Conservation (phyloP, 1,140 invertebrate species). For the Acromyrmex echinatior region DNA sequence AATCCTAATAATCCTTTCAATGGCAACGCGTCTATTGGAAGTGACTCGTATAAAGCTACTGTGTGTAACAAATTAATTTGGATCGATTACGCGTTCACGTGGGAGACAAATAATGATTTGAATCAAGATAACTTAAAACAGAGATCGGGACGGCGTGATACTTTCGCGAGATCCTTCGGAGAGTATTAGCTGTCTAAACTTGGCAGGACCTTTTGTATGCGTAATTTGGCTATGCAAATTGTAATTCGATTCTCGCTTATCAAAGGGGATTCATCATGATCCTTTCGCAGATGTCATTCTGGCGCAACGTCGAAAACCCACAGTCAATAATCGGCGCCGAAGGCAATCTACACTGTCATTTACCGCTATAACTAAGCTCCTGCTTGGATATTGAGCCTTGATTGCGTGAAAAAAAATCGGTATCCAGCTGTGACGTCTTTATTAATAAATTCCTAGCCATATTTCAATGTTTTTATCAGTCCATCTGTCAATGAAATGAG, state of each 20-base stretch:
- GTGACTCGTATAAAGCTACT: background rate
- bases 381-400: slow-evolving; percentile 66
- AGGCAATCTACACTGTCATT: slow-evolving; percentile 53
- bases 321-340: slow-evolving; percentile 43
- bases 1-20: slow-evolving; percentile 2
- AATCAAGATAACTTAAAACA: slow-evolving; percentile 21
- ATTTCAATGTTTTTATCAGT: slow-evolving; percentile 21
- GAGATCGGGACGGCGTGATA: slow-evolving; percentile 29
- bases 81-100: slow-evolving; percentile 9
- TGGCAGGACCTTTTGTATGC: slow-evolving; percentile 49
- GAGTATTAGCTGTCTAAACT: slow-evolving; percentile 34
- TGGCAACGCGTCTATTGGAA: background rate
- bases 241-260: slow-evolving; percentile 51
- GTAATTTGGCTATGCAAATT: slow-evolving; percentile 57
- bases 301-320: background rate
- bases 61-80: slow-evolving; percentile 28
- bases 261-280: slow-evolving; percentile 51
- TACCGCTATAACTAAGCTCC: slow-evolving; percentile 33
- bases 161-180: slow-evolving; percentile 30
- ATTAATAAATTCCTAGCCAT: slow-evolving; percentile 37
- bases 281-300: slow-evolving; percentile 33
- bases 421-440: slow-evolving; percentile 27
- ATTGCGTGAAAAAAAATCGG: slow-evolving; percentile 50
- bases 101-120: slow-evolving; percentile 21
- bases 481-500: background rate